phyloP scores from a whole-genome alignment of 2,888 invertebrate species.

The Agrochola lychnidis region DNA sequence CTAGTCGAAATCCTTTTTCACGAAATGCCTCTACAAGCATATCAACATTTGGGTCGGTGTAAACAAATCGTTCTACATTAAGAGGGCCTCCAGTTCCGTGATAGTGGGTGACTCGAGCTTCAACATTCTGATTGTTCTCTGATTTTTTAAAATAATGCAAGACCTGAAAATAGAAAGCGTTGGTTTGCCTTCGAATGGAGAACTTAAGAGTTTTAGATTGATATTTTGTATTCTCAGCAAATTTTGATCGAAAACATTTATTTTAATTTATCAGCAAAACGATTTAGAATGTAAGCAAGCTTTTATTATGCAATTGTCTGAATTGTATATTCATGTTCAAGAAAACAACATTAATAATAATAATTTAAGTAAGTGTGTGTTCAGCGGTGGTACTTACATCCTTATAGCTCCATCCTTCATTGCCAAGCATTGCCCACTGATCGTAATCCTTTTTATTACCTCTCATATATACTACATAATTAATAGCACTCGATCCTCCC shows the following conservation, averaged over 20 bases:
- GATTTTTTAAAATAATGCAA: constrained; percentile 93
- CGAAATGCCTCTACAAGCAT: constrained; percentile 90
- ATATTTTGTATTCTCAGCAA: neutral
- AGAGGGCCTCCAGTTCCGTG: constrained; percentile 91
- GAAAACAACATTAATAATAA: neutral
- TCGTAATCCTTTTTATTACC: constrained; percentile 92
- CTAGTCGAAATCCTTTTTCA: constrained; percentile 90
- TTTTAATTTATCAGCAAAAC: neutral
- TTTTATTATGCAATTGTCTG: neutral
- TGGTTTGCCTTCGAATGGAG: neutral
- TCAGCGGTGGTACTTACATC: constrained; percentile 79
- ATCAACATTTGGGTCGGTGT: constrained; percentile 89
- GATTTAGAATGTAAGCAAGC: neutral
- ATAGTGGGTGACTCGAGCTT: constrained; percentile 84
- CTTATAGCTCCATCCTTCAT: constrained; percentile 91
- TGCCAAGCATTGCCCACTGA: constrained; percentile 92
- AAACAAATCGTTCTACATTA: constrained; percentile 91
- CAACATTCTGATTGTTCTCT: constrained; percentile 90
- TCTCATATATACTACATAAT: constrained; percentile 92
- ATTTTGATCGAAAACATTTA: neutral
- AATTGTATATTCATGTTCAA: neutral
- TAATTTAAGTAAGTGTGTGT: neutral
- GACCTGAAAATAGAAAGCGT: constrained; percentile 77
- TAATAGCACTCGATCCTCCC: constrained; percentile 93
- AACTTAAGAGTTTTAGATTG: neutral